Evolutionary conservation across 1,140 invertebrate genomes (phyloP).

Genomic region (Riptortus pedestris): DNA sequence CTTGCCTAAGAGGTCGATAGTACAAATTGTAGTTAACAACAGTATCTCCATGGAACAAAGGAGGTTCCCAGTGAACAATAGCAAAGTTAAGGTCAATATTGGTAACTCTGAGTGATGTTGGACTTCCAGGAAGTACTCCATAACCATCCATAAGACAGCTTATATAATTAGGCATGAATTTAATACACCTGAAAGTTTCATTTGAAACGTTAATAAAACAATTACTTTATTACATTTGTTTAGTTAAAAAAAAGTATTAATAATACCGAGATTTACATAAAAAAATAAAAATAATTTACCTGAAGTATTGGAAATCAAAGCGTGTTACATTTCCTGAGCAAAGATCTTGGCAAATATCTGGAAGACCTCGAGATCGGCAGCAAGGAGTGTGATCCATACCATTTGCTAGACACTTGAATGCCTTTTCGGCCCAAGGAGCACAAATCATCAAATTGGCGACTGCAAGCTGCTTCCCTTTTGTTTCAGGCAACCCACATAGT

Average conservation of each 20-base stretch:
- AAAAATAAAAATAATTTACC: conserved; percentile 43
- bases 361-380: conserved; percentile 60
- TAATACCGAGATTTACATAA: too few relatives aligned
- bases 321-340: conserved; percentile 67
- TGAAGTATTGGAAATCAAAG: conserved; percentile 67
- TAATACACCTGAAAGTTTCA: conserved; percentile 61
- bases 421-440: conserved; percentile 66
- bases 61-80: conserved; percentile 65
- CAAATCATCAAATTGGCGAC: conserved; percentile 72
- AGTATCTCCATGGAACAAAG: conserved; percentile 55
- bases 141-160: conserved; percentile 73
- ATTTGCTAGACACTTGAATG: conserved; percentile 67
- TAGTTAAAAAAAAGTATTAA: too few relatives aligned
- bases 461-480: conserved; percentile 41
- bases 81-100: conserved; percentile 63
- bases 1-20: conserved; percentile 22
- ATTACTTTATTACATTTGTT: too few relatives aligned
- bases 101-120: conserved; percentile 52
- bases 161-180: conserved; percentile 65
- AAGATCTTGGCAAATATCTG: conserved; percentile 57
- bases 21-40: conserved; percentile 33
- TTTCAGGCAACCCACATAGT: conserved; percentile 61
- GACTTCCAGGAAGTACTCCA: conserved; percentile 62
- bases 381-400: conserved; percentile 71
- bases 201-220: conserved; percentile 13